Evolutionary conservation across 2,888 invertebrate genomes (phyloP), one percentile per base, ranked within the genome.

Genomic region (Brachyptera risi): DNA sequence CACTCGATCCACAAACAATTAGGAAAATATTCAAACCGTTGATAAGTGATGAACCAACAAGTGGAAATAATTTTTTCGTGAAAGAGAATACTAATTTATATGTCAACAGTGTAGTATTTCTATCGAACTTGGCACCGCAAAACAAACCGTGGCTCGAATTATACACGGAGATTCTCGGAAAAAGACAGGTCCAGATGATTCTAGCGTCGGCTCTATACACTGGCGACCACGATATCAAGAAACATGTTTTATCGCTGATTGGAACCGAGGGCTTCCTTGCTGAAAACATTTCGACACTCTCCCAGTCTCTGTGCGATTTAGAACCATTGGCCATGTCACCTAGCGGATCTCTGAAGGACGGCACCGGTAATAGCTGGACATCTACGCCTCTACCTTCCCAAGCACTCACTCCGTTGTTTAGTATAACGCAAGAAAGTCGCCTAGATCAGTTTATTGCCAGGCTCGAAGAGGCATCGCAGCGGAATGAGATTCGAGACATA

Each of bases 341-440:
- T 65, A 68, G 62, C 57, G 66, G 62, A 63, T 11, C 58, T 37
- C 64, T 42, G 31, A n/a, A n/a, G n/a, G 17, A 31, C 57, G 51
- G 47, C 60, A 38, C 44, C 65, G 17, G 2, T 15, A 51, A 31
- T 35, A 27, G n/a, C 13, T 26, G n/a, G 17, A 49, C 58, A 27
- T 50, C 31, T n/a, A 47, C 60, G 35, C 19, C 50, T 50, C 61
- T 47, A 26, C 68, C 68, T n/a, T 4, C 23, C 1, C 65, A 79
- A 78, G 79, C 78, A 1, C 58, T 64, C 76, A 76, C 5, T 77
- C 71, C 78, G 21, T 65, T 73, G 2, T 71, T 76, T 63, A 72
- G 74, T 1, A 75, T 79, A 0, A 73, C 75, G 5, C 82, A 82
- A 70, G 80, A 83, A 66, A 74, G 73, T 19, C 78, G 79, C 1